phyloP scores from a whole-genome alignment of 2,797 vertebrate genomes.

The Philypnodon macrostomus region DNA sequence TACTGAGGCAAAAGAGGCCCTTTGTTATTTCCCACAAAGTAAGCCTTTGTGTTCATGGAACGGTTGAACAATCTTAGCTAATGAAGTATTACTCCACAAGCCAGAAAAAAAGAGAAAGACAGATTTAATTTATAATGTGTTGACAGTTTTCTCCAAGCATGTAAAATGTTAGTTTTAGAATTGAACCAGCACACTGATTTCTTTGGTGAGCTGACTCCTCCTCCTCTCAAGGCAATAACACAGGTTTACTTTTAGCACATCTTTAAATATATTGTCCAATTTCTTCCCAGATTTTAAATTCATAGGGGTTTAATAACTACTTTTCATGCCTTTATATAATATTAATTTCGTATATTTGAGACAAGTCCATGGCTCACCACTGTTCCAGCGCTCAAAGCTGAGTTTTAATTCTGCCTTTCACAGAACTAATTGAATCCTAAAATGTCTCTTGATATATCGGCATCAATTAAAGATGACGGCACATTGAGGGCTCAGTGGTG shows the following conservation, averaged over 20 bases:
- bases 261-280: slow-evolving; percentile 41
- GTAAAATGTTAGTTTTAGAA: slow-evolving; percentile 45
- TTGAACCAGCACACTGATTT: slow-evolving; percentile 25
- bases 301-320: slow-evolving; percentile 46
- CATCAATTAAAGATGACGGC: slow-evolving; percentile 58
- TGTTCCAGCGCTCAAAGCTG: slow-evolving; percentile 43
- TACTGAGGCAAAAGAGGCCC: slow-evolving; percentile 31
- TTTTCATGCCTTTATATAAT: slow-evolving; percentile 59
- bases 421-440: slow-evolving; percentile 45
- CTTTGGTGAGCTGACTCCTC: slow-evolving; percentile 12
- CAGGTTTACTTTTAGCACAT: slow-evolving; percentile 18
- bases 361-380: slow-evolving; percentile 46
- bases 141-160: slow-evolving; percentile 54
- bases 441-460: slow-evolving; percentile 47
- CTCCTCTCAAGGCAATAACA: slow-evolving; percentile 29
- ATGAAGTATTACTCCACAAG: slow-evolving; percentile 58
- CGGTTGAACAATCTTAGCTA: slow-evolving; percentile 57
- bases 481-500: slow-evolving; percentile 22
- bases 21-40: slow-evolving; percentile 51
- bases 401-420: slow-evolving; percentile 52
- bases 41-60: slow-evolving; percentile 56
- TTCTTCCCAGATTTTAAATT: slow-evolving; percentile 52
- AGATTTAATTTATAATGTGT: slow-evolving; percentile 64
- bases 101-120: slow-evolving; percentile 41
- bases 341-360: slow-evolving; percentile 63